Conservation (phyloP, 2,888 invertebrate genomes). For the Mactromeris polynyma region DNA sequence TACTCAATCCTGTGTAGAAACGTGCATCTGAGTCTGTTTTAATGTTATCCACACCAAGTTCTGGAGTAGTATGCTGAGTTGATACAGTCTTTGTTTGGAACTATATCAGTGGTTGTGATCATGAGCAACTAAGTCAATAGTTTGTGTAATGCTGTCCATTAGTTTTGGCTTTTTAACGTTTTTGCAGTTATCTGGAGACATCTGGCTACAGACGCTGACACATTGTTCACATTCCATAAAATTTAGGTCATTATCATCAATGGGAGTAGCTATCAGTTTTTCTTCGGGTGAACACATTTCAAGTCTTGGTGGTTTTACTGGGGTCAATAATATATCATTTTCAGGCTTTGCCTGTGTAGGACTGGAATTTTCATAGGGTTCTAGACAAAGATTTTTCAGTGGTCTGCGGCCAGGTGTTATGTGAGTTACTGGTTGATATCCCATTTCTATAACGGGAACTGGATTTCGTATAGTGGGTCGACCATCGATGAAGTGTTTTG, state of each 20-base stretch:
- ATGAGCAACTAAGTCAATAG: slow-evolving; percentile 37
- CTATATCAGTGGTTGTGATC: slow-evolving; percentile 44
- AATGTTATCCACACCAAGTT: slow-evolving; percentile 37
- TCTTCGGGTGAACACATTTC: neutral
- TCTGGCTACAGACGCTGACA: slow-evolving; percentile 25
- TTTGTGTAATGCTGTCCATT: slow-evolving; percentile 51
- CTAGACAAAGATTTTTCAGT: neutral
- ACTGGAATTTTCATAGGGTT: too few species aligned
- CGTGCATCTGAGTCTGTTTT: slow-evolving; percentile 33
- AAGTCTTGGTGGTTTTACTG: too few species aligned
- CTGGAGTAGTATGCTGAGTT: slow-evolving; percentile 28
- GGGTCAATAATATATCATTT: too few species aligned
- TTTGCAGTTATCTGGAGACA: slow-evolving; percentile 28
- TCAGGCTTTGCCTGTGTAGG: too few species aligned
- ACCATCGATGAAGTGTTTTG: neutral
- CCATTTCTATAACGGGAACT: neutral
- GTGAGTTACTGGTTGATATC: neutral
- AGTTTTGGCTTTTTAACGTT: slow-evolving; percentile 35
- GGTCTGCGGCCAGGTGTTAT: neutral
- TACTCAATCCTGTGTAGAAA: slow-evolving; percentile 48
- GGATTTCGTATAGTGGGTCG: neutral
- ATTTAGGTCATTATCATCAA: neutral
- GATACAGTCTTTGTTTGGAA: slow-evolving; percentile 34
- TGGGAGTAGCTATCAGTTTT: neutral
- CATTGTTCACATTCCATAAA: slow-evolving; percentile 26